Evolutionary conservation across 1,140 invertebrate species (phyloP).

Genomic region (Halesus radiatus): DNA sequence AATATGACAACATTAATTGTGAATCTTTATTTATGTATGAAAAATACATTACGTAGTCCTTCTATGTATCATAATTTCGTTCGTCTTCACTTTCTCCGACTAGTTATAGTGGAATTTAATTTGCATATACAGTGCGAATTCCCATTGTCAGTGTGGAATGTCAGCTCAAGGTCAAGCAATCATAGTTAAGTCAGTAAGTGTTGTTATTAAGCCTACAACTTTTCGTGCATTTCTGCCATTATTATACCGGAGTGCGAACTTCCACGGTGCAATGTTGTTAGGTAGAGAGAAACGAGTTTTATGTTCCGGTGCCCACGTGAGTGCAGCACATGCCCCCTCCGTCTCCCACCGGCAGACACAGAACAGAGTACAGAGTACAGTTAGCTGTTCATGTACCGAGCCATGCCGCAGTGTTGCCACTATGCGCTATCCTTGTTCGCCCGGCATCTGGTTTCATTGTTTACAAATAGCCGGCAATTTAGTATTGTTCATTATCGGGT

Average conservation of each 20-base stretch:
- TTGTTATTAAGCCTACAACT: background rate
- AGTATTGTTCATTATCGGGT: constrained; percentile 15
- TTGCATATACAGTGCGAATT: too few species aligned
- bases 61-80: too few species aligned
- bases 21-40: too few species aligned
- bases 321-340: background rate
- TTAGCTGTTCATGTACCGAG: constrained; percentile 1
- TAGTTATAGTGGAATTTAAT: too few species aligned
- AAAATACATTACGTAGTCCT: too few species aligned
- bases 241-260: background rate
- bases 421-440: background rate
- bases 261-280: constrained; percentile 16
- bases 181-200: background rate
- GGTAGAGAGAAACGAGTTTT: constrained; percentile 39
- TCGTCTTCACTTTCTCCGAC: too few species aligned
- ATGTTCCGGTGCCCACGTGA: constrained; percentile 43
- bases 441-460: constrained; percentile 34
- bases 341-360: background rate
- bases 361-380: constrained; percentile 39
- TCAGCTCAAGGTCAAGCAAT: too few species aligned
- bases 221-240: background rate
- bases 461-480: constrained; percentile 28
- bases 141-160: too few species aligned
- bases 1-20: too few species aligned
- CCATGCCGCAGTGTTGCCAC: background rate